Conservation (phyloP, 2,113 vertebrate species). For the Mola mola region DNA sequence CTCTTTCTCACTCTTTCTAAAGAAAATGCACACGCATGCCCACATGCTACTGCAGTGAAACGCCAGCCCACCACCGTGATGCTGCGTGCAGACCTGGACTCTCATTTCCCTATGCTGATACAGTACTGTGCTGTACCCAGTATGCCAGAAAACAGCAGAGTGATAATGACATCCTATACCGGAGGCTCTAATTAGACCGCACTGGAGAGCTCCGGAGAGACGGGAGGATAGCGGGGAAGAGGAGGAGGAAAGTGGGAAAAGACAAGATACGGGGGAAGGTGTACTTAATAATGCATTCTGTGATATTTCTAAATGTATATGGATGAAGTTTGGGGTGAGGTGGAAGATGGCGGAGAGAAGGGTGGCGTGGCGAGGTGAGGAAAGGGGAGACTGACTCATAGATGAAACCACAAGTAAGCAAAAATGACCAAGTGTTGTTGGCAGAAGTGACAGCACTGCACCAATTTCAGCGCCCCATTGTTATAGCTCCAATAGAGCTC, state of each 20-base stretch:
- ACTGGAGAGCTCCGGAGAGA: slow-evolving; percentile 62
- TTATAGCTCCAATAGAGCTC: too few relatives aligned
- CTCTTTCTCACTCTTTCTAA: slow-evolving; percentile 7
- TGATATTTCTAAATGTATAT: slow-evolving; percentile 44
- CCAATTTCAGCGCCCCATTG: slow-evolving; percentile 33
- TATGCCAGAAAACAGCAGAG: slow-evolving; percentile 68
- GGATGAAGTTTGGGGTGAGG: slow-evolving; percentile 28
- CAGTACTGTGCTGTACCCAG: slow-evolving; percentile 63
- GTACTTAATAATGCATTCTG: slow-evolving; percentile 64
- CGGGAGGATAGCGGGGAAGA: slow-evolving; percentile 1
- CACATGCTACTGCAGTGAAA: slow-evolving; percentile 22
- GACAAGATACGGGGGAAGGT: slow-evolving; percentile 24
- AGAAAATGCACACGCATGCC: slow-evolving; percentile 4
- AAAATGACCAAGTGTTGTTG: slow-evolving; percentile 52
- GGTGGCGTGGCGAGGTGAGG: slow-evolving; percentile 1
- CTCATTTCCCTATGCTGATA: slow-evolving; percentile 64
- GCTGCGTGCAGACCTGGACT: slow-evolving; percentile 27
- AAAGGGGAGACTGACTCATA: slow-evolving; percentile 13
- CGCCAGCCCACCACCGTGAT: neutral
- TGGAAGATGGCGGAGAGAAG: slow-evolving; percentile 30
- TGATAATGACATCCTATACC: slow-evolving; percentile 76
- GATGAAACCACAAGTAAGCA: slow-evolving; percentile 42
- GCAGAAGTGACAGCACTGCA: slow-evolving; percentile 63
- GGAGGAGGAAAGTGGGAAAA: slow-evolving; percentile 21
- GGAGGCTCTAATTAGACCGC: slow-evolving; percentile 77